These are phyloP conservation scores for Oligia fasciuncula DNA, from an alignment of 2,888 invertebrate species.

Conservation along the genomic window DNA sequence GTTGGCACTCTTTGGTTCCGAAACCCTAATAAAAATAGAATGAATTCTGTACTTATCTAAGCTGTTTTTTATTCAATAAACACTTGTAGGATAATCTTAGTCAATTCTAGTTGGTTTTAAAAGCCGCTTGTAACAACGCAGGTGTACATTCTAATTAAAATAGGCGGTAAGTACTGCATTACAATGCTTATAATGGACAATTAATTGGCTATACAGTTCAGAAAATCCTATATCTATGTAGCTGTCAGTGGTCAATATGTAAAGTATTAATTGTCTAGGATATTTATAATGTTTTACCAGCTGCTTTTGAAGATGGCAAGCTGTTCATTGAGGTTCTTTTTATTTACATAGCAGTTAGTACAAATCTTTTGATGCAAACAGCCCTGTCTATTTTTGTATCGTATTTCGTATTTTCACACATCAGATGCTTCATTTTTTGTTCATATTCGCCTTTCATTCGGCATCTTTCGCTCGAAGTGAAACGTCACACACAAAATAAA, in stretches of 20 bases:
- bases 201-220: slow-evolving; percentile 10
- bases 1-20: neutral
- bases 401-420: neutral
- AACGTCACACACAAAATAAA: neutral
- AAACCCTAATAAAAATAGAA: neutral
- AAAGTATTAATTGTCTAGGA: neutral
- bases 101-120: neutral
- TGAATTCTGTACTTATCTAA: neutral
- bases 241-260: neutral
- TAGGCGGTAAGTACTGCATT: neutral
- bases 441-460: neutral
- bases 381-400: neutral
- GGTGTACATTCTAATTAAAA: slow-evolving; percentile 33
- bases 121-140: slow-evolving; percentile 6
- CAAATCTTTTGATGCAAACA: no score
- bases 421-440: neutral
- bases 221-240: slow-evolving; percentile 4
- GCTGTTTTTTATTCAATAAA: neutral
- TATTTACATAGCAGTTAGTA: no score
- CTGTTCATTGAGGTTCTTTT: neutral
- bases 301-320: slow-evolving; percentile 13
- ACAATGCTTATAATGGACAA: slow-evolving; percentile 10
- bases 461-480: neutral
- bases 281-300: slow-evolving; percentile 7
- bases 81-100: slow-evolving; percentile 2